These are phyloP conservation scores for Papilio gigon DNA, from an alignment of 2,888 invertebrate genomes.

Conservation along the genomic window DNA sequence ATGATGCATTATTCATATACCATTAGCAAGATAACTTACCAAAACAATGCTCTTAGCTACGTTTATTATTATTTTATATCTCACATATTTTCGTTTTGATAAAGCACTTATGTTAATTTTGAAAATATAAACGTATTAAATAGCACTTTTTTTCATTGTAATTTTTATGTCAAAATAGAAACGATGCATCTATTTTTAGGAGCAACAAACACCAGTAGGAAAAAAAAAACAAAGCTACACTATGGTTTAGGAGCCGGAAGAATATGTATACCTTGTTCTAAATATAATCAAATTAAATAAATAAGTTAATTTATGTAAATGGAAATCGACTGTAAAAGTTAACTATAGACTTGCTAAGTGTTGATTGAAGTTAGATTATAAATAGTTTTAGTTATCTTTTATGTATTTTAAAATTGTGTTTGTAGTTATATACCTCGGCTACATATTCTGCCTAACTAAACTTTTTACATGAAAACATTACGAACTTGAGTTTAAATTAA, in stretches of 20 bases:
- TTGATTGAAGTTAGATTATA: neutral
- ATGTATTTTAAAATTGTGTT: neutral
- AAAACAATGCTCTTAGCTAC: constrained; percentile 44
- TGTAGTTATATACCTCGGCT: neutral
- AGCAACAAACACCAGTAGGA: too few species aligned
- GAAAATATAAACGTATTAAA: too few species aligned
- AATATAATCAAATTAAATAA: too few species aligned
- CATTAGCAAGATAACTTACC: constrained; percentile 49
- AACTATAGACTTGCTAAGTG: neutral
- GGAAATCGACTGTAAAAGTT: neutral
- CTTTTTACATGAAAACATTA: neutral
- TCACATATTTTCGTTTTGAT: neutral
- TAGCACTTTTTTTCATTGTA: too few species aligned
- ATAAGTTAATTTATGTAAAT: neutral
- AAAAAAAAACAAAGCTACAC: too few species aligned
- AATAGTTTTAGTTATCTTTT: neutral
- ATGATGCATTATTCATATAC: constrained; percentile 68
- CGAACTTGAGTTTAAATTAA: neutral
- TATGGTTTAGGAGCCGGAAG: too few species aligned
- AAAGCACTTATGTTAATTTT: neutral
- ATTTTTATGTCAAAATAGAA: too few species aligned
- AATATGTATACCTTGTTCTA: too few species aligned
- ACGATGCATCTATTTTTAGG: too few species aligned
- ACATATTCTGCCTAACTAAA: neutral
- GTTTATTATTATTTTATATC: constrained; percentile 43